Conservation (phyloP, 2,797 vertebrate genomes). For the Amphiprion clarkii region DNA sequence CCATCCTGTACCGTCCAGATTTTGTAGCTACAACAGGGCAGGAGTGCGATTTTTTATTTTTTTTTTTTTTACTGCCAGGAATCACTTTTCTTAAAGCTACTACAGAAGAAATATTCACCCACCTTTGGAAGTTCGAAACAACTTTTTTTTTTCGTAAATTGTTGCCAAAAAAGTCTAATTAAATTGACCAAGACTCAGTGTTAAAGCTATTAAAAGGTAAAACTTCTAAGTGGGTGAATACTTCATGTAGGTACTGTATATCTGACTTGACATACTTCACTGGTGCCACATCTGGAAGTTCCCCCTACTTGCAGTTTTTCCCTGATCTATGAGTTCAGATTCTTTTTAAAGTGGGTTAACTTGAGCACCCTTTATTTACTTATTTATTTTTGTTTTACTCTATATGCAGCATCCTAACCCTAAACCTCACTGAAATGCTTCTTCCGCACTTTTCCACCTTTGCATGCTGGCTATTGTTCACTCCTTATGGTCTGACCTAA, state of each 20-base stretch:
- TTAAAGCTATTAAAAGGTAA: too few relatives aligned
- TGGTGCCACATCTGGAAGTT: slow-evolving; percentile 51
- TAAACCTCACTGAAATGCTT: slow-evolving; percentile 35
- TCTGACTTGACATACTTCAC: slow-evolving; percentile 19
- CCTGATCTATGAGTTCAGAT: background rate
- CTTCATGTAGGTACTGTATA: background rate
- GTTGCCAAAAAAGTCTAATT: too few relatives aligned
- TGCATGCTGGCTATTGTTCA: slow-evolving; percentile 72
- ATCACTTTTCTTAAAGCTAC: slow-evolving; percentile 15
- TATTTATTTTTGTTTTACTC: background rate
- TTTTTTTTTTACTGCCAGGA: slow-evolving; percentile 52
- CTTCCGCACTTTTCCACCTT: slow-evolving; percentile 46
- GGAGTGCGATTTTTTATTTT: slow-evolving; percentile 12
- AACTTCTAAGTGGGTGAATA: too few relatives aligned
- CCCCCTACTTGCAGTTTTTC: slow-evolving; percentile 1
- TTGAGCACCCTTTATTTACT: slow-evolving; percentile 1
- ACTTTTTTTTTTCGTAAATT: too few relatives aligned
- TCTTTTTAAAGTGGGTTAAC: slow-evolving; percentile 5
- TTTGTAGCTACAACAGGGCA: slow-evolving; percentile 22
- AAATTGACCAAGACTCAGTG: too few relatives aligned
- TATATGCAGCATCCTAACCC: slow-evolving; percentile 42
- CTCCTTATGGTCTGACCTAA: slow-evolving; percentile 65
- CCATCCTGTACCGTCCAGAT: slow-evolving; percentile 41
- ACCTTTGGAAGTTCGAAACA: too few relatives aligned
- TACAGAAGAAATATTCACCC: slow-evolving; percentile 1